Evolutionary conservation across 2,888 invertebrate species (phyloP), one percentile per base, ranked within the genome.

Genomic region (Abscondita cerata): DNA sequence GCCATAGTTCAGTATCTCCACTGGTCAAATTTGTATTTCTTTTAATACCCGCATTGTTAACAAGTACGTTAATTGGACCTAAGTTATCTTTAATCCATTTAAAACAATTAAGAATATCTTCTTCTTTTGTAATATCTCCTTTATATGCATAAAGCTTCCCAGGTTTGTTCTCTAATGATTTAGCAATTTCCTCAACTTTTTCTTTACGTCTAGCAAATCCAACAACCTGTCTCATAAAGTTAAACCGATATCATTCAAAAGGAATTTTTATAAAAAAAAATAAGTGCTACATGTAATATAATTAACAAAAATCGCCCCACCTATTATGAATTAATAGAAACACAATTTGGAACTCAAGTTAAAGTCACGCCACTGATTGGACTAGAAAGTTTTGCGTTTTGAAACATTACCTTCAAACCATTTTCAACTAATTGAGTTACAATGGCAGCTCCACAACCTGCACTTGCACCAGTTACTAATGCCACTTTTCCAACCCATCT

Each of bases 151-250:
- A 57, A 0, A 73, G 34, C 55, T 68, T 68, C 6, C 69, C 68
- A 15, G 53, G 46, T 34, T 55, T 38, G 2, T 15, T 19, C 33
- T 59, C 20, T 11, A 70, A 52, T 36, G 55, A 57, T 51, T 57
- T 51, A 12, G 67, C 54, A 5, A 72, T 54, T 34, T 64, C 59
- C 36, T 72, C 68, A 18, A 74, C 31, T 19, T 48, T 62, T 41
- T 74, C 67, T 13, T 65, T 62, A 8, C 72, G 69, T 46, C 74
- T 51, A 12, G 72, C 74, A 9, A 74, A 58, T 13, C 72, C 74
- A 6, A 72, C 70, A 5, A 74, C 74, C 73, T 74, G 13, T 38
- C 25, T n/a, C n/a, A n/a, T n/a, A n/a, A n/a, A n/a, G n/a, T n/a
- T n/a, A n/a, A n/a, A n/a, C n/a, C n/a, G n/a, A n/a, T n/a, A n/a